Evolutionary conservation across 2,888 invertebrate genomes (phyloP), one percentile per base, ranked within the genome.

Genomic region (Oscheius sp.): DNA sequence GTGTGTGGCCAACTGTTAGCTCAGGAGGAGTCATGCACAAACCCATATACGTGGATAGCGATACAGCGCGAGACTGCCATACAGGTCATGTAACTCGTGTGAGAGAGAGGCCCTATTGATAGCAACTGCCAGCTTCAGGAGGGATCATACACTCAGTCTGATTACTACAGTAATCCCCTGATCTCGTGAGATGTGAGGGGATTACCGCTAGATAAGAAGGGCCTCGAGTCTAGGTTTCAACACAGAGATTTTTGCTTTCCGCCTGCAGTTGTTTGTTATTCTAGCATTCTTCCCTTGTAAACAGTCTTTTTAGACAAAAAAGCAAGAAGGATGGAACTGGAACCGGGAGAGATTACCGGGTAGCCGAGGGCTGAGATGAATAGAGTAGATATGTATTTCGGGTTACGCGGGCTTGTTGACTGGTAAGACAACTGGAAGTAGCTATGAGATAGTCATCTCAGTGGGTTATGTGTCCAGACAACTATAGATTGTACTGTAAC

Each of bases 21-120:
- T 68, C 68, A 68, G 68, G 68, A 68, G 68, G 68, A 68, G 68
- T 68, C 68, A 68, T 68, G 68, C 68, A 68, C 68, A 68, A 55
- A 68, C 68, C 68, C 37, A 68, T 42, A 42, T 68, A 68, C 68
- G 68, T 68, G 68, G 68, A 68, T 68, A 33, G 68, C 55, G 68
- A 68, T 68, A 68, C 68, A 68, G 68, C 53, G n/a, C n/a, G 35
- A 32, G 29, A n/a, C 42, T 32, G 60, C 2, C 33, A 3, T n/a
- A 21, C 53, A n/a, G 32, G 33, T 32, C 32, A 58, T 21, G 11
- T 32, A 60, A 37, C 60, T 37, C 35, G 60, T 42, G 3, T 42
- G 35, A 7, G 35, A 35, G 35, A 58, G 33, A 60, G 42, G 60
- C 2, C 32, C 37, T 62, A 21, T 62, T 11, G 37, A 13, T 37